phyloP scores from a whole-genome alignment of 1,140 invertebrate species.

The Zaprionus vittiger region DNA sequence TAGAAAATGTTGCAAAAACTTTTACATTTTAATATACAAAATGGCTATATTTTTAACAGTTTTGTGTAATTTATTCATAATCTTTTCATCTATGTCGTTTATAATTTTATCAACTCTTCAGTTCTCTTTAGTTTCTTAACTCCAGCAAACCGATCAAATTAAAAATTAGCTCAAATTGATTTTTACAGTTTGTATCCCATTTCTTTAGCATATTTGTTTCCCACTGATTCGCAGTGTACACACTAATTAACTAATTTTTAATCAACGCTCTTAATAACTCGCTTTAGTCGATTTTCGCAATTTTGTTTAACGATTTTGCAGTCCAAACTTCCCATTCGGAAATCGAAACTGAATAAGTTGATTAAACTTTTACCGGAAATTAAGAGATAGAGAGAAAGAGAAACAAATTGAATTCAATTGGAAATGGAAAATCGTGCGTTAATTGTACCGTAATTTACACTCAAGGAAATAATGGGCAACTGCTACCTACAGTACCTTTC shows the following conservation, averaged over 20 bases:
- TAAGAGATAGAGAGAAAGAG: not conserved
- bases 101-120: not conserved
- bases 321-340: not conserved
- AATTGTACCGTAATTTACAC: not conserved
- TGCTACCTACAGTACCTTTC: slow-evolving; percentile 1
- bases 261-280: slow-evolving; percentile 1
- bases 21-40: too few relatives aligned
- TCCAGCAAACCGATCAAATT: not conserved
- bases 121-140: not conserved
- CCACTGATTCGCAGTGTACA: not conserved
- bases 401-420: not conserved
- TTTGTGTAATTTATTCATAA: too few relatives aligned
- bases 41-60: too few relatives aligned
- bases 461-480: not conserved
- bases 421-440: not conserved
- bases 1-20: too few relatives aligned
- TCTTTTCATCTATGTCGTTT: too few relatives aligned
- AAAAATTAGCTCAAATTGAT: not conserved
- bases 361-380: slow-evolving; percentile 23
- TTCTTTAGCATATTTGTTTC: not conserved
- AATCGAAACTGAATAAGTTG: slow-evolving; percentile 10
- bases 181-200: not conserved
- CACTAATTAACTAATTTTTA: slow-evolving; percentile 13
- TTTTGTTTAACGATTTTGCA: not conserved
- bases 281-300: not conserved